Evolutionary conservation across 1,140 invertebrate genomes (phyloP).

Genomic region (Caenorhabditis elegans): DNA sequence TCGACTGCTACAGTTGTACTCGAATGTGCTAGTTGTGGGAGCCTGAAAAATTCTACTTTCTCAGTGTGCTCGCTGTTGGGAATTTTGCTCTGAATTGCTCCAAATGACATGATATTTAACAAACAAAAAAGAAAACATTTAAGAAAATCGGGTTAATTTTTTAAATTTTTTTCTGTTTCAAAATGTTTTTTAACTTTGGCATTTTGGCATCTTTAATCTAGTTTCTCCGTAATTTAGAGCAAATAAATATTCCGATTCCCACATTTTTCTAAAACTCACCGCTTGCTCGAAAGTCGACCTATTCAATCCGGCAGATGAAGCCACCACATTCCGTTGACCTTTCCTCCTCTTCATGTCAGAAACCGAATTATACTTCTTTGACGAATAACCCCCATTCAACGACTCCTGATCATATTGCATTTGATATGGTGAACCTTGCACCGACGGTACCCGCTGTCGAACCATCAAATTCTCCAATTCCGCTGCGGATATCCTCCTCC

Average conservation of each 20-base stretch:
- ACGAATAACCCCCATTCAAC: constrained; percentile 47
- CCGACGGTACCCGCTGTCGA: constrained; percentile 72
- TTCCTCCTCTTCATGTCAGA: constrained; percentile 88
- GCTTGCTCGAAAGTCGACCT: background rate
- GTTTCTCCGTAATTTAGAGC: no score
- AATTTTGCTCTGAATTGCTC: no score
- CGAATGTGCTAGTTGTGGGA: background rate
- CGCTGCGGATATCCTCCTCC: constrained; percentile 81
- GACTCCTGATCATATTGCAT: constrained; percentile 35
- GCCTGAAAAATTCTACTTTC: no score
- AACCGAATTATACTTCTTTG: constrained; percentile 84
- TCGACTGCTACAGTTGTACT: constrained; percentile 25
- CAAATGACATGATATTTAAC: no score
- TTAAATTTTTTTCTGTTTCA: no score
- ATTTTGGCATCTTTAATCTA: no score
- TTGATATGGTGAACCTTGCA: constrained; percentile 32
- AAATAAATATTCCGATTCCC: no score
- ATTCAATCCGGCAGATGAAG: constrained; percentile 32
- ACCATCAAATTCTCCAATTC: constrained; percentile 87
- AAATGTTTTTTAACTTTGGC: no score
- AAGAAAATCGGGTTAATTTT: no score
- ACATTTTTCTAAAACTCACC: background rate
- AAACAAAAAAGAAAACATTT: no score
- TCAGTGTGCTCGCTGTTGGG: no score
- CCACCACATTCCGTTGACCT: constrained; percentile 55